Evolutionary conservation across 1,140 invertebrate genomes (phyloP).

Genomic region (Ectropis grisescens): DNA sequence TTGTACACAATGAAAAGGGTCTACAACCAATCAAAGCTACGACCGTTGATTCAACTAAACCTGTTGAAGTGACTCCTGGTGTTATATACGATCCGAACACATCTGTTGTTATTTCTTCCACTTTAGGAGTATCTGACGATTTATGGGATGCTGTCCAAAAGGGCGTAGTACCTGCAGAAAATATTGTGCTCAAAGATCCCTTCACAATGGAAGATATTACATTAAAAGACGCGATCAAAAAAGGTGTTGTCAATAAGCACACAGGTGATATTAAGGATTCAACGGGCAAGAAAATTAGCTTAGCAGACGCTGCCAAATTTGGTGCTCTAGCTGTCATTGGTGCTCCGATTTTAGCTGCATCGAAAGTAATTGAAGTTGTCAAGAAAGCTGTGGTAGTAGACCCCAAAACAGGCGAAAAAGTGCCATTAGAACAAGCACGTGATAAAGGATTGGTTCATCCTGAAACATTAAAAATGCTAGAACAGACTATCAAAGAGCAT

Average conservation of each 20-base stretch:
- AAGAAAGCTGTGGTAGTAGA: constrained; percentile 73
- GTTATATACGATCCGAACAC: constrained; percentile 81
- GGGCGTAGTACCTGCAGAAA: constrained; percentile 75
- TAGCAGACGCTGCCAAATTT: constrained; percentile 81
- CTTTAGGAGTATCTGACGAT: constrained; percentile 74
- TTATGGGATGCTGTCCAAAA: constrained; percentile 77
- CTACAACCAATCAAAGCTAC: constrained; percentile 3
- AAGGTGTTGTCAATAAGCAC: constrained; percentile 81
- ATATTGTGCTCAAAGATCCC: constrained; percentile 83
- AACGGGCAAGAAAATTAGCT: constrained; percentile 75
- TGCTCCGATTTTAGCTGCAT: constrained; percentile 76
- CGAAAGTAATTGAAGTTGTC: constrained; percentile 66
- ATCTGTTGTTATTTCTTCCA: constrained; percentile 75
- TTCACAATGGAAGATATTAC: constrained; percentile 77
- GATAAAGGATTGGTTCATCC: constrained; percentile 37
- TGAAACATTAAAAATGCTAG: constrained; percentile 6
- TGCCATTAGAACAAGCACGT: constrained; percentile 80
- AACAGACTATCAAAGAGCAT: background rate
- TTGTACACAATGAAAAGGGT: constrained; percentile 1
- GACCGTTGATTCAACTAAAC: constrained; percentile 55
- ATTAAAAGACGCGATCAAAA: constrained; percentile 82
- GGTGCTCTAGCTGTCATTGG: constrained; percentile 80
- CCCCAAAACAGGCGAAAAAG: constrained; percentile 78
- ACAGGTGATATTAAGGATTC: constrained; percentile 79
- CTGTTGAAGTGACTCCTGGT: constrained; percentile 74